A percentile compares a stretch with the other conserved stretches of the same genome.
Conservation (phyloP, 1,140 invertebrate species). For the Drosophila burlai region DNA sequence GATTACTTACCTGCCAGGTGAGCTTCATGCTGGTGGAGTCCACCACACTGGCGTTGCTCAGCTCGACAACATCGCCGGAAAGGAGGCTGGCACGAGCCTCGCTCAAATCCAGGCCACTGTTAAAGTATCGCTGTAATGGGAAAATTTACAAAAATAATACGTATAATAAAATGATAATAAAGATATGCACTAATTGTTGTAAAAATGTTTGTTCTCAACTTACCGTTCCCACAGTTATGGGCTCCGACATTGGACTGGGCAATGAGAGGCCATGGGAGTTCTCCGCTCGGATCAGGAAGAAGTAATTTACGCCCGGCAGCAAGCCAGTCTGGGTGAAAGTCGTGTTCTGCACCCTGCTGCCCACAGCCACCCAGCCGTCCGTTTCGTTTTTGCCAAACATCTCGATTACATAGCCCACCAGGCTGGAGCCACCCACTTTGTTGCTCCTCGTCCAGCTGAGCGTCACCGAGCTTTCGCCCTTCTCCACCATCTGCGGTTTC, state of each 20-base stretch:
- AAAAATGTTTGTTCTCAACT: slow-evolving; percentile 32
- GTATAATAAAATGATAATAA: not conserved
- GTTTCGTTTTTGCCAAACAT: slow-evolving; percentile 87
- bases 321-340: slow-evolving; percentile 89
- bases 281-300: slow-evolving; percentile 94
- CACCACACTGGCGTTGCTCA: slow-evolving; percentile 92
- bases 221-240: slow-evolving; percentile 86
- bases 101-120: slow-evolving; percentile 87
- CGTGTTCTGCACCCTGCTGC: slow-evolving; percentile 87
- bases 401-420: slow-evolving; percentile 93
- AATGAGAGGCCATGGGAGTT: slow-evolving; percentile 93
- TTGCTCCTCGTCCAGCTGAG: slow-evolving; percentile 92
- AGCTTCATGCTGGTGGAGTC: slow-evolving; percentile 93
- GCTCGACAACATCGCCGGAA: slow-evolving; percentile 90
- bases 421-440: slow-evolving; percentile 91
- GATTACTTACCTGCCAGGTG: slow-evolving; percentile 90
- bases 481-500: slow-evolving; percentile 90
- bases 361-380: slow-evolving; percentile 87
- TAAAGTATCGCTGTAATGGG: slow-evolving; percentile 72
- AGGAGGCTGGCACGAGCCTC: slow-evolving; percentile 89
- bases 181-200: not conserved
- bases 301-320: slow-evolving; percentile 91
- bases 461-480: slow-evolving; percentile 91
- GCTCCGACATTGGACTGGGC: slow-evolving; percentile 90
- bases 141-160: not conserved